Conservation (phyloP, 2,113 vertebrate genomes). For the Microcebus tavaratra region DNA sequence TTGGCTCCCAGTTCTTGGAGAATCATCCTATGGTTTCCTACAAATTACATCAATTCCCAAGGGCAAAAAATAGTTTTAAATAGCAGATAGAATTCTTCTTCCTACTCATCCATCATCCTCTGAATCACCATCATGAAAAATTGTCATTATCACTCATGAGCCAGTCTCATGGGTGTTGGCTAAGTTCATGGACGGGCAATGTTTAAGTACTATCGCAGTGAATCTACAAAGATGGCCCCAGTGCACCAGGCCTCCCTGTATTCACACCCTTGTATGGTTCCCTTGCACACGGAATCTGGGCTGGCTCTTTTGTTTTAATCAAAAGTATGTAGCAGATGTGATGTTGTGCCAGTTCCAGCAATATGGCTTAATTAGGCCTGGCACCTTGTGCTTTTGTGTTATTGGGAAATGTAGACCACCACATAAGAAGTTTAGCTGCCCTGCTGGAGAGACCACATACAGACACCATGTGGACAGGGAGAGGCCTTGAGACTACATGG, state of each 20-base stretch:
- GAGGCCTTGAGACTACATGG: not conserved
- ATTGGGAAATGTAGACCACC: not conserved
- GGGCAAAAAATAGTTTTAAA: not conserved
- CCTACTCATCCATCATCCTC: not conserved
- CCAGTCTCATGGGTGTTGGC: not conserved
- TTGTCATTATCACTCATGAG: not conserved
- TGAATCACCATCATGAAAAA: not conserved
- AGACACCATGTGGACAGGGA: not conserved
- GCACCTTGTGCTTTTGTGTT: not conserved
- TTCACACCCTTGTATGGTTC: not conserved
- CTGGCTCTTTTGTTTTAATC: not conserved
- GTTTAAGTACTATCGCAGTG: not conserved
- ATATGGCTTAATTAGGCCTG: not conserved
- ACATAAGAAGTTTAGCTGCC: not conserved
- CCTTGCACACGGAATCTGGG: not conserved
- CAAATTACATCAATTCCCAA: not conserved
- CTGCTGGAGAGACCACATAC: not conserved
- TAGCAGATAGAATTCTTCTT: not conserved
- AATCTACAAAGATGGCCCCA: not conserved
- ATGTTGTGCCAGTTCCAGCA: not conserved
- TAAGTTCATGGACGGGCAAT: not conserved
- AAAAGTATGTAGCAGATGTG: not conserved
- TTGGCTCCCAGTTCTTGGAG: not conserved
- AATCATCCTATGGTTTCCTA: not conserved
- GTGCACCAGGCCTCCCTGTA: not conserved